Percentiles rank a stretch among this genome's conserved stretches.
phyloP scores from a whole-genome alignment of 2,888 invertebrate species.

The Molorchus minor region DNA sequence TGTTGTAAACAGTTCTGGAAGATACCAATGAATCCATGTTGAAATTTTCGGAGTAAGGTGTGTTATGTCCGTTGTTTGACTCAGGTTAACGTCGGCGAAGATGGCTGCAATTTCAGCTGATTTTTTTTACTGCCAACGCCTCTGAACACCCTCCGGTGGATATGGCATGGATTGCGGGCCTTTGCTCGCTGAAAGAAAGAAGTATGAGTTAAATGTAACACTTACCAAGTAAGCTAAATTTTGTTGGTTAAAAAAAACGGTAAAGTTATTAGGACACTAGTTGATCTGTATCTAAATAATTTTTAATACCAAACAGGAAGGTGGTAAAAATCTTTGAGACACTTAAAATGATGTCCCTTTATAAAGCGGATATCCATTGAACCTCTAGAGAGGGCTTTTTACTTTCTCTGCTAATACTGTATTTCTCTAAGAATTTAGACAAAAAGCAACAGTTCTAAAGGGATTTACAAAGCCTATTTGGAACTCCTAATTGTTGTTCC shows the following conservation, averaged over 20 bases:
- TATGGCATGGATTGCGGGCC: slow-evolving; percentile 45
- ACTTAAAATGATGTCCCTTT: too few relatives aligned
- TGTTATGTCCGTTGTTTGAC: slow-evolving; percentile 75
- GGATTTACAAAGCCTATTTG: slow-evolving; percentile 18
- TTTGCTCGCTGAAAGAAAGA: slow-evolving; percentile 38
- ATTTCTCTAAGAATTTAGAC: slow-evolving; percentile 2
- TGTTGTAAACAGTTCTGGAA: slow-evolving; percentile 48
- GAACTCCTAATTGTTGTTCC: slow-evolving; percentile 7
- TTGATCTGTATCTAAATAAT: too few relatives aligned
- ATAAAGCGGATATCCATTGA: too few relatives aligned
- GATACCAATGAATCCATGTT: slow-evolving; percentile 42
- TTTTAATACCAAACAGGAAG: too few relatives aligned
- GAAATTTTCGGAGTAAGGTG: slow-evolving; percentile 58
- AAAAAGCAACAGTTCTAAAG: slow-evolving; percentile 23
- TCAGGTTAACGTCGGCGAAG: slow-evolving; percentile 79
- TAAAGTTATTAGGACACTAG: too few relatives aligned
- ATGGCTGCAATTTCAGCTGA: slow-evolving; percentile 89
- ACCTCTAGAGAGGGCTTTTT: too few relatives aligned
- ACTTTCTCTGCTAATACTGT: too few relatives aligned
- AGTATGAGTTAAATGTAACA: too few relatives aligned
- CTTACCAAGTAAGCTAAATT: too few relatives aligned
- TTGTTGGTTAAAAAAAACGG: too few relatives aligned
- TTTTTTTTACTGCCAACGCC: slow-evolving; percentile 83
- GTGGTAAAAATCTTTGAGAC: too few relatives aligned
- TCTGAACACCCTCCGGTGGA: slow-evolving; percentile 62